A percentile compares a stretch with the other conserved stretches of the same genome.
These are phyloP conservation scores for Micromys minutus DNA, from an alignment of 2,113 vertebrate genomes.

Conservation along the genomic window DNA sequence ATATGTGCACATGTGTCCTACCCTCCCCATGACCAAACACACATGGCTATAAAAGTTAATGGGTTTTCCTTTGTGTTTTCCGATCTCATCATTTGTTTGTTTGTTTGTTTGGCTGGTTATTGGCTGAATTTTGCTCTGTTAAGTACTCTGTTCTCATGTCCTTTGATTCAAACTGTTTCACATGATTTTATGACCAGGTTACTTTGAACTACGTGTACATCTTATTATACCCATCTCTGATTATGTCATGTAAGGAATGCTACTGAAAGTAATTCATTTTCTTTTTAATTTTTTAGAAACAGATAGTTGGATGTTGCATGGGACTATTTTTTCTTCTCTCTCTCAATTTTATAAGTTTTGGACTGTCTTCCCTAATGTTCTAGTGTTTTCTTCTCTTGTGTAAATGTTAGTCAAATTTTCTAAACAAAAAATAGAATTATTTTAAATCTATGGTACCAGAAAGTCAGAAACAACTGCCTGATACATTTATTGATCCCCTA, in stretches of 20 bases:
- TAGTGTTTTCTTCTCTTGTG: too few relatives aligned
- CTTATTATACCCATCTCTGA: not conserved
- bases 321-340: too few relatives aligned
- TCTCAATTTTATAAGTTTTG: not conserved
- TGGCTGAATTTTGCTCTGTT: not conserved
- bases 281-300: not conserved
- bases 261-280: not conserved
- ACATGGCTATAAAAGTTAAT: not conserved
- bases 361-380: not conserved
- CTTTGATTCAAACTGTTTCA: not conserved
- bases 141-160: not conserved
- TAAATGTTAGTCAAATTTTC: not conserved
- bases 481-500: not conserved
- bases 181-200: not conserved
- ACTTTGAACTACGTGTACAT: not conserved
- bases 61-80: not conserved
- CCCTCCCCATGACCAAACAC: not conserved
- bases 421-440: not conserved
- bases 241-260: not conserved
- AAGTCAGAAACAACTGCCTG: not conserved
- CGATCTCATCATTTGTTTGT: not conserved
- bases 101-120: not conserved
- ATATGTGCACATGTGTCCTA: not conserved
- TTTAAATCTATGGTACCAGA: not conserved
- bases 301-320: not conserved